Conservation (phyloP, 2,113 vertebrate species). For the Halichoeres trimaculatus region DNA sequence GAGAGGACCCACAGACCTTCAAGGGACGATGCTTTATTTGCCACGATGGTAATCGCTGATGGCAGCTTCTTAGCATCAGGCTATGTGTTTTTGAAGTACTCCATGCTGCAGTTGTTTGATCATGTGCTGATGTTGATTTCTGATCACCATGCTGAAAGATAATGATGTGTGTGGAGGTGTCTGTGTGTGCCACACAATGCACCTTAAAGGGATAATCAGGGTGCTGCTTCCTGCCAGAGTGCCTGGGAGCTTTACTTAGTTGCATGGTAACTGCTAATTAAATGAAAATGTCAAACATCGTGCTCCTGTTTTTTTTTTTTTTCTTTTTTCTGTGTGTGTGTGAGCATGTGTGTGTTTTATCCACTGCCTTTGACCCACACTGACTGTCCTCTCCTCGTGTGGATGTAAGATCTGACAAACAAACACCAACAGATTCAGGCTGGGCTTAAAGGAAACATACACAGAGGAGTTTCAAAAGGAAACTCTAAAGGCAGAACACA, state of each 20-base stretch:
- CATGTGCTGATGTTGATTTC: conserved; percentile 47
- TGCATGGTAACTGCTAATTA: conserved; percentile 77
- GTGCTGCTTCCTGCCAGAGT: conserved; percentile 67
- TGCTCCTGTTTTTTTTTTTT: conserved; percentile 8
- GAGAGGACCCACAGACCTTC: conserved; percentile 46
- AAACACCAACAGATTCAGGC: conserved; percentile 9
- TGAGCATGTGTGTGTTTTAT: conserved; percentile 3
- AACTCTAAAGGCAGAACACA: background rate
- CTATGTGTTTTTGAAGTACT: conserved; percentile 51
- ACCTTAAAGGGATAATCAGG: conserved; percentile 66
- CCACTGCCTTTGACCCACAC: conserved; percentile 11
- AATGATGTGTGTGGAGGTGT: conserved; percentile 48
- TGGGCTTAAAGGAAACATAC: background rate
- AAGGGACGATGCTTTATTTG: conserved; percentile 36
- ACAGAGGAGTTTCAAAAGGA: background rate
- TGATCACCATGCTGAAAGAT: conserved; percentile 44
- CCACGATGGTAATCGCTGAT: conserved; percentile 52
- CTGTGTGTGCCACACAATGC: conserved; percentile 21
- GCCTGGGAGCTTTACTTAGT: conserved; percentile 62
- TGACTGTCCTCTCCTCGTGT: conserved; percentile 10
- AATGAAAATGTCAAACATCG: conserved; percentile 75
- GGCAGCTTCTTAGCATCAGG: conserved; percentile 48
- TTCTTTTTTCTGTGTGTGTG: no score
- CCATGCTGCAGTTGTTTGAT: conserved; percentile 63
- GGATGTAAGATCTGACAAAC: background rate